These are phyloP conservation scores for Phycodurus eques DNA, from an alignment of 2,113 vertebrate genomes.

Conservation along the genomic window DNA sequence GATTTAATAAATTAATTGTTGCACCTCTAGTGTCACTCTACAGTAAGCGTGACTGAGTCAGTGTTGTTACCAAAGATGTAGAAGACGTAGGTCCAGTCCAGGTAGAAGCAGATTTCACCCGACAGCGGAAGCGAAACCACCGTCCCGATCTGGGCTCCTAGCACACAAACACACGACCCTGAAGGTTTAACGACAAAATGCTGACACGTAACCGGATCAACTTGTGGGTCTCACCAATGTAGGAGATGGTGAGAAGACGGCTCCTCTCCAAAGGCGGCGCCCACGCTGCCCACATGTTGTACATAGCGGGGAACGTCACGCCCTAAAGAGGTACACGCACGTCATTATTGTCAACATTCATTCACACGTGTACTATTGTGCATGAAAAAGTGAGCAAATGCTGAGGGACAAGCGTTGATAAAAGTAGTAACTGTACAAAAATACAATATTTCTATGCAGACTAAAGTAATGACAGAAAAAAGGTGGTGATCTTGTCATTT, in stretches of 20 bases:
- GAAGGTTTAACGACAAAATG: not conserved
- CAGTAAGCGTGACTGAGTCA: not conserved
- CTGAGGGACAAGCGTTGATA: too few relatives aligned
- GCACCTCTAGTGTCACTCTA: not conserved
- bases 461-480: too few relatives aligned
- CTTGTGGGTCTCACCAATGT: slow-evolving; percentile 79
- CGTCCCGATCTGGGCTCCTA: slow-evolving; percentile 93
- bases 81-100: slow-evolving; percentile 94
- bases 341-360: too few relatives aligned
- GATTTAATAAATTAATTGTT: too few relatives aligned
- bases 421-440: too few relatives aligned
- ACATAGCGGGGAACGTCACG: slow-evolving; percentile 95
- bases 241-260: slow-evolving; percentile 91
- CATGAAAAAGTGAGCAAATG: too few relatives aligned
- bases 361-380: too few relatives aligned
- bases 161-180: not conserved
- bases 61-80: slow-evolving; percentile 89
- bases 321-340: slow-evolving; percentile 70
- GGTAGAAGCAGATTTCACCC: slow-evolving; percentile 91
- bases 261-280: slow-evolving; percentile 96
- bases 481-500: too few relatives aligned
- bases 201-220: not conserved
- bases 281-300: slow-evolving; percentile 96
- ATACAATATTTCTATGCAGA: too few relatives aligned
- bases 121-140: slow-evolving; percentile 90